Percentiles rank a stretch among this genome's conserved stretches.
Evolutionary conservation across 2,113 vertebrate species (phyloP).

Genomic region (Oryzias melastigma): DNA sequence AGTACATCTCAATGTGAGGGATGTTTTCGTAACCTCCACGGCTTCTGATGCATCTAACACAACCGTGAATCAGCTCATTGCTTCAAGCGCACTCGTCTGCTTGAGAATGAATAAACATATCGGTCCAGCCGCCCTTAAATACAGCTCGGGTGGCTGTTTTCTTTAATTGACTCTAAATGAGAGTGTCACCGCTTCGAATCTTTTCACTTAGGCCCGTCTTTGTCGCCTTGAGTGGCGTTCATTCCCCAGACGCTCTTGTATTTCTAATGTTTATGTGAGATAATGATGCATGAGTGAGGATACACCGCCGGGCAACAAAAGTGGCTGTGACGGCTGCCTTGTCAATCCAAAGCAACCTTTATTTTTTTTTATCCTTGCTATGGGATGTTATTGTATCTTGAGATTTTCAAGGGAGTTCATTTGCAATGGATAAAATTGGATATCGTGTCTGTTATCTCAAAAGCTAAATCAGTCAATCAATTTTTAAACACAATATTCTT

Average conservation of each 20-base stretch:
- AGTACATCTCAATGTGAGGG: constrained; percentile 69
- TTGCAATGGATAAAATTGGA: constrained; percentile 12
- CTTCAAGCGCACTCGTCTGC: constrained; percentile 45
- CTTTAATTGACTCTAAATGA: constrained; percentile 60
- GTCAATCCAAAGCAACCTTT: constrained; percentile 57
- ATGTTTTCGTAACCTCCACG: constrained; percentile 25
- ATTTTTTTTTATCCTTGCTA: constrained; percentile 25
- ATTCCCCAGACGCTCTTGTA: constrained; percentile 42
- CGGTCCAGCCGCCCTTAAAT: constrained; percentile 39
- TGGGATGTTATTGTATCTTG: constrained; percentile 14
- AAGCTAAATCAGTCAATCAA: not conserved
- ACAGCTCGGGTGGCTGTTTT: constrained; percentile 49
- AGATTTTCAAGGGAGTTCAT: constrained; percentile 19
- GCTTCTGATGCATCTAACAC: constrained; percentile 41
- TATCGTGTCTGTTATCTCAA: constrained; percentile 2
- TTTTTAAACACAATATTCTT: not conserved
- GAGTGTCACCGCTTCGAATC: constrained; percentile 53
- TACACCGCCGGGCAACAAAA: constrained; percentile 55
- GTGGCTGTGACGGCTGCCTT: constrained; percentile 44
- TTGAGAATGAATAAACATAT: constrained; percentile 50
- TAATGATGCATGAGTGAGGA: constrained; percentile 69
- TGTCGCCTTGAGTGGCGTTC: constrained; percentile 49
- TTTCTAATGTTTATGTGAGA: constrained; percentile 73
- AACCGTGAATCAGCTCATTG: constrained; percentile 35
- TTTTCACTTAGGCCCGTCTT: constrained; percentile 57